Conservation (phyloP, 2,888 invertebrate species). For the Diarsia dahlii region DNA sequence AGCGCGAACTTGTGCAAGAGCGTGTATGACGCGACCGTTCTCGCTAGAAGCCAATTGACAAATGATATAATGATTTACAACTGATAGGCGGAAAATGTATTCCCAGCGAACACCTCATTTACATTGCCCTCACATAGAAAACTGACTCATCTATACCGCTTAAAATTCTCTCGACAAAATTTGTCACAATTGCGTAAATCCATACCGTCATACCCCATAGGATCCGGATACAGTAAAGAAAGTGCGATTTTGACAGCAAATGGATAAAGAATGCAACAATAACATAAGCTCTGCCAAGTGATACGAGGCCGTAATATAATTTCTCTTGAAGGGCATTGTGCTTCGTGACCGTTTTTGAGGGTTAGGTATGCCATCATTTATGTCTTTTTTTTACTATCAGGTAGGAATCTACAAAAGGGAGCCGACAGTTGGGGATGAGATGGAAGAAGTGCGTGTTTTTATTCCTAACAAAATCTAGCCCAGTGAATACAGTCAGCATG, state of each 20-base stretch:
- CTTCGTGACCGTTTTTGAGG: neutral
- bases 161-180: conserved; percentile 30
- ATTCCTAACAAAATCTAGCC: neutral
- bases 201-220: conserved; percentile 29
- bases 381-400: neutral
- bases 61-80: no score
- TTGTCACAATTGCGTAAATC: conserved; percentile 14
- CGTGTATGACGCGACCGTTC: no score
- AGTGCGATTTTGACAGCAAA: conserved; percentile 60
- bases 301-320: conserved; percentile 29
- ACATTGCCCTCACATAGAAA: conserved; percentile 5
- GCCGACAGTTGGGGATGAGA: neutral
- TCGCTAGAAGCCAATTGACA: no score
- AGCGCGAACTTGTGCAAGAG: no score
- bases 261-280: conserved; percentile 62
- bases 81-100: conserved; percentile 23
- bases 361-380: neutral
- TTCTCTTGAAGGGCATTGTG: conserved; percentile 35
- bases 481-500: neutral
- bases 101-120: conserved; percentile 8
- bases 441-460: neutral
- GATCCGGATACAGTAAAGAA: conserved; percentile 55
- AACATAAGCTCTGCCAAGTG: conserved; percentile 55
- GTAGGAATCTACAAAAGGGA: neutral
- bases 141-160: conserved; percentile 39